Evolutionary conservation across 2,797 vertebrate genomes (phyloP).

Genomic region (Fistularia commersonii): DNA sequence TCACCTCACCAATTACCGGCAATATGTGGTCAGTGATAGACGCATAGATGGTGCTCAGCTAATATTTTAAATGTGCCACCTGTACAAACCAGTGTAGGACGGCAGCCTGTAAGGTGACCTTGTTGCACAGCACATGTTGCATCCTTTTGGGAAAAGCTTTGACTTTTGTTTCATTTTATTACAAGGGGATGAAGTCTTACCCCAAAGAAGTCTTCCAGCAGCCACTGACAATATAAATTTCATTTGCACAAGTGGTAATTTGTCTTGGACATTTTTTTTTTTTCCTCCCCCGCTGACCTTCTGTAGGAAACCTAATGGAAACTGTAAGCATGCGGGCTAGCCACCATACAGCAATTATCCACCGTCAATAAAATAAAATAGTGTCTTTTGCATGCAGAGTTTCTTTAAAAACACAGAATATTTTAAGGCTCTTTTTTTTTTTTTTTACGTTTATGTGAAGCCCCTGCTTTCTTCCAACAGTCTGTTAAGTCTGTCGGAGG

Average conservation of each 20-base stretch:
- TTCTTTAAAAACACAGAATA: too few relatives aligned
- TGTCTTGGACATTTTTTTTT: constrained; percentile 33
- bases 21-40: too few relatives aligned
- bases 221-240: constrained; percentile 21
- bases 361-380: too few relatives aligned
- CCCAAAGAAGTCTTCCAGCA: constrained; percentile 20
- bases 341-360: too few relatives aligned
- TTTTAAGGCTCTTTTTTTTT: constrained; percentile 22
- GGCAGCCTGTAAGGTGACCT: constrained; percentile 51
- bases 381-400: too few relatives aligned
- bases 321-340: too few relatives aligned
- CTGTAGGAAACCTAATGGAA: too few relatives aligned
- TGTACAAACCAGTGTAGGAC: constrained; percentile 1
- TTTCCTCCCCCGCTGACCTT: constrained; percentile 6
- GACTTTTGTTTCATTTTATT: constrained; percentile 43
- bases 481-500: constrained; percentile 74
- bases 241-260: constrained; percentile 42
- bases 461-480: constrained; percentile 49
- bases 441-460: constrained; percentile 1
- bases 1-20: too few relatives aligned
- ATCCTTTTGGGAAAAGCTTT: constrained; percentile 42
- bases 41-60: too few relatives aligned
- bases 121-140: constrained; percentile 12
- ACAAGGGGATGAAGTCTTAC: constrained; percentile 18
- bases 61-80: background rate